Evolutionary conservation across 2,888 invertebrate species (phyloP), one percentile per base, ranked within the genome.

Genomic region (Portevinia maculata): DNA sequence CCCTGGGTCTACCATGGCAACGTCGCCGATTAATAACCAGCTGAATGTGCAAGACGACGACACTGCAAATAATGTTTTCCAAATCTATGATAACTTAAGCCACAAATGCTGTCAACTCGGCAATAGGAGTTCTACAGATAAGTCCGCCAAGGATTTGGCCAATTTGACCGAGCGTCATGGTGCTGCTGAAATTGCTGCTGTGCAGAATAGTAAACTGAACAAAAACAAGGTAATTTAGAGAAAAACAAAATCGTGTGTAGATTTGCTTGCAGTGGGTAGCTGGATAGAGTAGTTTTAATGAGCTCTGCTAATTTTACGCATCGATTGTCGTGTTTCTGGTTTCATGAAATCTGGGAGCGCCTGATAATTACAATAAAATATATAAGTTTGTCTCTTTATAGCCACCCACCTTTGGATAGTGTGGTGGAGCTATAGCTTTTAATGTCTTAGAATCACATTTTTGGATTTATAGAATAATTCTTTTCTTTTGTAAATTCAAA

Each of bases 81-180:
- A 59, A 37, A 59, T 57, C 59, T 59, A 59, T 74, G 70, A 75
- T 6, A 62, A 69, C 57, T 37, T 74, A 7, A 52, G 41, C 15
- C 41, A 7, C 3, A 41, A 53, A n/a, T 67, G 34, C 24, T 28
- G 37, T 3, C 34, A 67, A 53, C 4, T n/a, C 3, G 21, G 7
- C 46, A 32, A 60, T 34, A 50, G 24, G 9, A 74, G 17, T 6
- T 15, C 39, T 11, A 8, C 15, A 3, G 70, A 71, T 11, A 88
- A 89, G 71, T 85, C 84, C 53, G 85, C 85, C 48, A 88, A 88
- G 73, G 87, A 89, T 71, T 86, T 86, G 71, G 87, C 86, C 46
- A 88, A 89, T 76, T 86, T 87, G 60, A 86, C 86, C 39, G 88
- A 88, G 60, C 79, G 88, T 46, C 84, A 86, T 46, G 83, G 86